Base-by-base conservation (phyloP, 1,140 invertebrate species). In the Hyphantria cunea region DNA sequence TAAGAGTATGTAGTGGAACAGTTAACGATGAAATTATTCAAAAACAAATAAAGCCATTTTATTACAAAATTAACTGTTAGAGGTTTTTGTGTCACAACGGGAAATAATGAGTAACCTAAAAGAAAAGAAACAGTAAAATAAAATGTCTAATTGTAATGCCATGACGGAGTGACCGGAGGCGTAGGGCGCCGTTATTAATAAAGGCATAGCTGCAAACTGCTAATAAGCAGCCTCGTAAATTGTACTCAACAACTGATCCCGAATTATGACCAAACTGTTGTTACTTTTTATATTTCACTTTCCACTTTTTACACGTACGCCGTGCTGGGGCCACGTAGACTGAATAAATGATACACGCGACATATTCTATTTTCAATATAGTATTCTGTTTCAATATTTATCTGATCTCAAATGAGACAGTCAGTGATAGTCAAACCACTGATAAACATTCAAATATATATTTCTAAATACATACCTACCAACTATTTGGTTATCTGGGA, bases 281-380 rank as follows among this genome's bases (percentile, higher is more conserved):
- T 84, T 77, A 82, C 80, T 83, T 86, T 74, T 87, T 85, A 84
- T 81, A 83, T 87, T 87, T 81, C 80, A 84, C 76, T 84, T 86
- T 78, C 72, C 71, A 75, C 68, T 79, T 83, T 85, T 85, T 80
- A 73, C 68, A 74, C 74, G 62, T 70, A 64, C 66, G 60, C 72
- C 65, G 66, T 55, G 49, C 66, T 58, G 56, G 50, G 39, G 37
- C 7, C 15, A 25, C 14, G 17, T 17, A 53, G 62, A 67, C 50
- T 45, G 13, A 13, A 14, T 11, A 31, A 4, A 9, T 34, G 17
- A 39, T 37, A 58, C 37, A 45, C 49, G 2, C 17, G 15, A 34
- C 9, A 39, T 10, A 50, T n/a, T 33, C n/a, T 44, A 9, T 44
- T 49, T 49, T 34, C 6, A 10, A 10, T 7, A 39, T 7, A 39